Conservation (phyloP, 2,113 vertebrate genomes). For the Colaptes auratus region DNA sequence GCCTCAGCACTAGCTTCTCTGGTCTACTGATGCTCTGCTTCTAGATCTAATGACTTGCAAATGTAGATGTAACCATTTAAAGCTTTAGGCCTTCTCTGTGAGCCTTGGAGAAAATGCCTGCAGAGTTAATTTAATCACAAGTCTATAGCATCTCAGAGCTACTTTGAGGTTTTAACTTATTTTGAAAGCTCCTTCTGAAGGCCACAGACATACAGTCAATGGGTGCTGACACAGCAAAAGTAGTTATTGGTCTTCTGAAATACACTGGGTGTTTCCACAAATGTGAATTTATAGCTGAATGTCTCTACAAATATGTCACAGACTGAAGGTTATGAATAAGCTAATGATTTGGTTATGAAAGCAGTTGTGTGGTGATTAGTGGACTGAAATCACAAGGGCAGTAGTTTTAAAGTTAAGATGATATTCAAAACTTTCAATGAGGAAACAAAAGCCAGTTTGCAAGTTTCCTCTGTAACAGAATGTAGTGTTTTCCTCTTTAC, state of each 20-base stretch:
- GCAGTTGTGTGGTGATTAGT: too few relatives aligned
- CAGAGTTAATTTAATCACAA: background rate
- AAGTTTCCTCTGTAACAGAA: background rate
- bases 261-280: too few relatives aligned
- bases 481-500: accelerated
- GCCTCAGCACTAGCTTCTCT: too few relatives aligned
- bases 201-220: background rate
- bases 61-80: background rate
- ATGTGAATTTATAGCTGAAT: too few relatives aligned
- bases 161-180: background rate
- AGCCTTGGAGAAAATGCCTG: background rate
- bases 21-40: background rate
- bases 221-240: too few relatives aligned
- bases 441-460: background rate
- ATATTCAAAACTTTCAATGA: background rate
- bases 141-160: background rate
- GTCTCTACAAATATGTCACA: too few relatives aligned
- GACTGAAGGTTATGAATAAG: too few relatives aligned
- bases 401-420: background rate
- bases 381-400: too few relatives aligned
- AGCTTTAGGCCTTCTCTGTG: background rate
- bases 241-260: too few relatives aligned
- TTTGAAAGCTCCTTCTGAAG: background rate
- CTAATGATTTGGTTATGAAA: too few relatives aligned
- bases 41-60: background rate